Conservation (phyloP, 2,888 invertebrate genomes). For the Trichogramma evanescens region DNA sequence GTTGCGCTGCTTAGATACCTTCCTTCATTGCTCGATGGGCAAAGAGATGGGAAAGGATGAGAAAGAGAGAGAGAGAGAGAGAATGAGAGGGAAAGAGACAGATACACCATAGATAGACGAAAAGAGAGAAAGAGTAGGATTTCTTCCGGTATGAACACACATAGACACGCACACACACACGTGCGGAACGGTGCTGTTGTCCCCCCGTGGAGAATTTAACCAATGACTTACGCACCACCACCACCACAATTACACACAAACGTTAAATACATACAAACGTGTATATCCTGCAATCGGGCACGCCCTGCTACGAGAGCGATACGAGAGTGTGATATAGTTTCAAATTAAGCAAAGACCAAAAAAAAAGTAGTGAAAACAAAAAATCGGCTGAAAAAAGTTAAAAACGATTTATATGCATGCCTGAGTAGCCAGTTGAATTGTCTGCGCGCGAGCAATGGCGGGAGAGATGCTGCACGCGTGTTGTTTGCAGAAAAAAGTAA, state of each 20-base stretch:
- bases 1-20: slow-evolving; percentile 39
- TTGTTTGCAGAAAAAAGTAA: too few relatives aligned
- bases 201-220: not conserved
- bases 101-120: not conserved
- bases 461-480: too few relatives aligned
- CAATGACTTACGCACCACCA: not conserved
- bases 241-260: not conserved
- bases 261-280: slow-evolving; percentile 10
- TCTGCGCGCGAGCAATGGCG: too few relatives aligned
- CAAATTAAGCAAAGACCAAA: slow-evolving; percentile 5
- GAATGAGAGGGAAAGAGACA: slow-evolving; percentile 5
- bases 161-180: too few relatives aligned
- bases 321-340: slow-evolving; percentile 31
- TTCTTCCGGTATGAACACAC: too few relatives aligned
- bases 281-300: slow-evolving; percentile 47
- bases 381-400: too few relatives aligned
- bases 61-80: slow-evolving; percentile 3
- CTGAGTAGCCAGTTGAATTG: too few relatives aligned
- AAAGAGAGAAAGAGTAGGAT: too few relatives aligned
- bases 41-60: not conserved
- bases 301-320: slow-evolving; percentile 47
- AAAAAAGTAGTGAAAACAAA: slow-evolving; percentile 12
- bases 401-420: too few relatives aligned
- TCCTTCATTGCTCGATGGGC: slow-evolving; percentile 13
- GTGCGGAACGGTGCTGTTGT: too few relatives aligned